Conservation (phyloP, 2,888 invertebrate genomes). For the Lasioglossum morio region DNA sequence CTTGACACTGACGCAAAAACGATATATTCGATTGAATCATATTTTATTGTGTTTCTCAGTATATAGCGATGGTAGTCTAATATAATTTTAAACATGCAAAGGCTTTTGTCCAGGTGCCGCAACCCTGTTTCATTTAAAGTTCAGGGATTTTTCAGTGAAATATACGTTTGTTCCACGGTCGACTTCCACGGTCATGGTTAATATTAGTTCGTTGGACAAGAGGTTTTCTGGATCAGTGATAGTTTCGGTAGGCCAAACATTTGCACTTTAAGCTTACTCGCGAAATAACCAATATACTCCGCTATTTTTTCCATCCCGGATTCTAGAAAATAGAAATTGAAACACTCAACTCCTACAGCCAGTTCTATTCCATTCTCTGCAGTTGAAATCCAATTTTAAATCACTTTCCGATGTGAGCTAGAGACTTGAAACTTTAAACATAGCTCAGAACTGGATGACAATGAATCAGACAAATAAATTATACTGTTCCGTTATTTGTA, state of each 20-base stretch:
- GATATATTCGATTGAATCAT: background rate
- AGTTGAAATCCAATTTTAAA: too few species aligned
- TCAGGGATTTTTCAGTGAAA: background rate
- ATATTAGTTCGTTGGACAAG: background rate
- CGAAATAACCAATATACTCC: background rate
- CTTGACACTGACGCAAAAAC: background rate
- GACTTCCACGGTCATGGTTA: constrained; percentile 2
- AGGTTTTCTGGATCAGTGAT: background rate
- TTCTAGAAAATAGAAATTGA: background rate
- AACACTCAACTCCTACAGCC: too few species aligned
- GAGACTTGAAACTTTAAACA: too few species aligned
- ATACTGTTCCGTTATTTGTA: too few species aligned
- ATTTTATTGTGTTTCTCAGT: background rate
- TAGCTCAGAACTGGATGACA: too few species aligned
- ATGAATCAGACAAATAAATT: too few species aligned
- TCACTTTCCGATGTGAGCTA: too few species aligned
- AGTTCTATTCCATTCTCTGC: too few species aligned
- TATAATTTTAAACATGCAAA: background rate
- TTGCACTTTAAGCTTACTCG: background rate
- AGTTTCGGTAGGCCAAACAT: background rate
- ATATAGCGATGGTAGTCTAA: background rate
- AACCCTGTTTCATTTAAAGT: background rate
- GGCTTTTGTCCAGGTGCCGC: background rate
- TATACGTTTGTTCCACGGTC: background rate
- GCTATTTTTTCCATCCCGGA: background rate